Base-by-base conservation (phyloP, 2,797 vertebrate species). In the Centropyge bicolor region DNA sequence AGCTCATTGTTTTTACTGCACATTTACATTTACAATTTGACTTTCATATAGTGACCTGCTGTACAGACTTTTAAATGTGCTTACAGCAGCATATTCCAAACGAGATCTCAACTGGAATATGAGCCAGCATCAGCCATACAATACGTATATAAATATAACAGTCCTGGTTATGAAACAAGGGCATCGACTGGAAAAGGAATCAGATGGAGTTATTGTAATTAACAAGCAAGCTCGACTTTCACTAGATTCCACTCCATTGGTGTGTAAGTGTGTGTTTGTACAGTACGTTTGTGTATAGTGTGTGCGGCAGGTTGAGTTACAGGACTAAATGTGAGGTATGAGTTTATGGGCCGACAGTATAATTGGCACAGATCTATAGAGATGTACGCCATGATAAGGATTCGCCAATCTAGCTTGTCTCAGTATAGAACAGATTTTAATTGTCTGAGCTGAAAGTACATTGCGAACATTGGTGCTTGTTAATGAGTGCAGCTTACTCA, bases 261-360 rank as follows among this genome's bases (percentile, higher is more conserved):
- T 75, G 57, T 75, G 63, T 60, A 24, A 20, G 31, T 63, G 45
- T 51, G 36, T 74, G 36, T 79, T 19, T 35, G 59, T 68, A 6
- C 11, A 48, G 51, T 71, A 11, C 22, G 14, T 48, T 43, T 60
- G 49, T 52, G 62, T 54, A 12, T 64, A 51, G 41, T 11, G 45
- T 51, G 49, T 78, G 73, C 67, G 55, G 20, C 13, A 48, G 70
- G 68, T 81, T 65, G 38, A 76, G 65, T 88, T 74, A 81, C 85
- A 70, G 61, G 57, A 19, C 62, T 66, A 35, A 67, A 57, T 70
- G 31, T 73, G 27, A 46, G 20, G 31, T 66, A 71, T 67, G 61
- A 64, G 31, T 57, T 60, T 9, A 52, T 35, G n/a, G 17, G 24
- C 19, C 36, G 43, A 45, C 31, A 51, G 40, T 48, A 24, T 67